Evolutionary conservation across 2,113 vertebrate species (phyloP).

Genomic region (Odocoileus virginianus): DNA sequence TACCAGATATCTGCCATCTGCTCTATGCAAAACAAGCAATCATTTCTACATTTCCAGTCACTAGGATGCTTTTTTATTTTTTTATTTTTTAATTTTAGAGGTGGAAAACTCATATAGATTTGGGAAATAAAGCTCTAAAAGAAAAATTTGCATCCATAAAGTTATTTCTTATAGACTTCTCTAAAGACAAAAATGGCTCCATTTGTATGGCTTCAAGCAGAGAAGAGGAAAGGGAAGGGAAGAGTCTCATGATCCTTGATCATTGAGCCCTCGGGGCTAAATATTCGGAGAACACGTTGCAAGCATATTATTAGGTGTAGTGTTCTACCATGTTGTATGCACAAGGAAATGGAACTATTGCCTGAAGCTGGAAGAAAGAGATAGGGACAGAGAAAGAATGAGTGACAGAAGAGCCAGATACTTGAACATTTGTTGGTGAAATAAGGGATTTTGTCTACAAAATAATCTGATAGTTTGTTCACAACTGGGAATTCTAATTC

Average conservation of each 20-base stretch:
- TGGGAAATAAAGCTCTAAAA: neutral
- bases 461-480: neutral
- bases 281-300: neutral
- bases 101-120: constrained; percentile 48
- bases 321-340: neutral
- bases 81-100: constrained; percentile 40
- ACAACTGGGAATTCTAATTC: neutral
- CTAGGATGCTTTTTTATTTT: constrained; percentile 46
- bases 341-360: neutral
- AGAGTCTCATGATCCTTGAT: neutral
- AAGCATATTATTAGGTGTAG: neutral
- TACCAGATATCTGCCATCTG: constrained; percentile 92
- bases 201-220: neutral
- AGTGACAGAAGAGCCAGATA: neutral
- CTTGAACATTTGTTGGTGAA: neutral
- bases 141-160: neutral
- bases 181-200: constrained; percentile 31
- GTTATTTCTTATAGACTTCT: neutral
- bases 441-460: neutral
- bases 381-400: neutral
- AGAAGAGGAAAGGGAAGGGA: neutral
- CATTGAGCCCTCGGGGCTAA: neutral
- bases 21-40: constrained; percentile 90
- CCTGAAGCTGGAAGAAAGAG: constrained; percentile 45
- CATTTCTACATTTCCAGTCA: constrained; percentile 88